Base-by-base conservation (phyloP, 2,888 invertebrate genomes). In the Odontothrips loti region DNA sequence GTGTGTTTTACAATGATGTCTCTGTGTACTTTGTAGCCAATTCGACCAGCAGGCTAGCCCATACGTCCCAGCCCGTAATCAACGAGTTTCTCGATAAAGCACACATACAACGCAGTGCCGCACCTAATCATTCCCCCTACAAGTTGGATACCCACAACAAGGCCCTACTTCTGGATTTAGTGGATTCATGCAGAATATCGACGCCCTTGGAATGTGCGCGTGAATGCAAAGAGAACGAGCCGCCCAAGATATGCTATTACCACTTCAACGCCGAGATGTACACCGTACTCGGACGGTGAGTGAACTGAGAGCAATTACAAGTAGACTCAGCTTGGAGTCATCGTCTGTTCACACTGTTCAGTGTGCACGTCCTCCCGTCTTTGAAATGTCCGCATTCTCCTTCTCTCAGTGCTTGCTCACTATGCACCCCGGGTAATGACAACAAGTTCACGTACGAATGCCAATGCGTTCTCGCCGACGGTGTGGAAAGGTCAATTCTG, bases 381-480 rank as follows among this genome's bases (percentile, higher is more conserved):
- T 17, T 51, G 8, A 51, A 11, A 3, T 11, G 20, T 80, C 48
- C 51, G 20, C 12, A 68, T 29, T 79, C 78, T 80, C 80, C 81
- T 47, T n/a, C n/a, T n/a, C n/a, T 48, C 89, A 95, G 95, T 82
- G 95, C 95, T 82, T 96, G 95, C 85, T 95, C 95, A 90, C 93
- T 95, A 82, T 96, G 95, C 87, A 95, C 95, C 82, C 95, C 95
- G 78, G 95, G 95, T 85, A 95, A 95, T n/a, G 95, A 95, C 82
- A 95, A 95, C 86, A 91, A 93, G 43, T 93, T 95, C 1, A 95
- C 95, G 95, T 95, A 95, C 85, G 93, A 95, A 87, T 93, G 94
- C 85, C 96, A 97, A 87, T 97, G 97, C 86, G 95, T 97, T 48
- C 88, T 97, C 82, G 96, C 95, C 80, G 96, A 97, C 87, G 97